Evolutionary conservation across 2,888 invertebrate genomes (phyloP), one percentile per base, ranked within the genome.

Genomic region (Oeneis ivallda): DNA sequence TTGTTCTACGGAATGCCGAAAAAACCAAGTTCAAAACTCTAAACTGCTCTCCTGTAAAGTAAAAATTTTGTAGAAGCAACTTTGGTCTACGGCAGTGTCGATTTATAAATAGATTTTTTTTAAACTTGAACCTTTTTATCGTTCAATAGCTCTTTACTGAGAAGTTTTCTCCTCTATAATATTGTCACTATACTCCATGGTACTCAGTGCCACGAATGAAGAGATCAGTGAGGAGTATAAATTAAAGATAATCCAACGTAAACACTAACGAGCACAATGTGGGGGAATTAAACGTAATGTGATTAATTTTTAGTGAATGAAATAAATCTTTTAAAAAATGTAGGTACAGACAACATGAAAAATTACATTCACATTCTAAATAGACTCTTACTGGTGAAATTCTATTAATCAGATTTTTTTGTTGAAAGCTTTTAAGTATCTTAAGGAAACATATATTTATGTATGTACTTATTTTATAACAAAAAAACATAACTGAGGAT

Each of bases 261-360:
- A 56, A 19, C 71, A 78, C 78, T 84, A 81, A 85, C 78, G 77
- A 79, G 79, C 74, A 67, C 61, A 70, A 58, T 71, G 76, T 76
- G 72, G 71, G 73, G 72, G 70, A 67, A 75, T 79, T 76, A 73
- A 71, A 67, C 58, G 75, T 79, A 75, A 79, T 78, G 81, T 82
- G 79, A 84, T 83, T 79, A 76, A 80, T 80, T 74, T 78, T 76
- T 76, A 70, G 69, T 69, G 60, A 71, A 67, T 65, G 64, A 65
- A 67, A 76, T 83, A 81, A 78, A 81, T 80, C 73, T 76, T 37
- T 54, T 64, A 58, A 39, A 64, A 57, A 75, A 37, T 37, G 1
- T 9, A 37, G 76, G 77, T 72, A 68, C 65, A 60, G 57, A 45
- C 50, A 15, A n/a, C 8, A 11, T 10, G 0, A 57, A 52, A 47